Base-by-base conservation (phyloP, 2,797 vertebrate genomes). In the Ptychadena robeensis region DNA sequence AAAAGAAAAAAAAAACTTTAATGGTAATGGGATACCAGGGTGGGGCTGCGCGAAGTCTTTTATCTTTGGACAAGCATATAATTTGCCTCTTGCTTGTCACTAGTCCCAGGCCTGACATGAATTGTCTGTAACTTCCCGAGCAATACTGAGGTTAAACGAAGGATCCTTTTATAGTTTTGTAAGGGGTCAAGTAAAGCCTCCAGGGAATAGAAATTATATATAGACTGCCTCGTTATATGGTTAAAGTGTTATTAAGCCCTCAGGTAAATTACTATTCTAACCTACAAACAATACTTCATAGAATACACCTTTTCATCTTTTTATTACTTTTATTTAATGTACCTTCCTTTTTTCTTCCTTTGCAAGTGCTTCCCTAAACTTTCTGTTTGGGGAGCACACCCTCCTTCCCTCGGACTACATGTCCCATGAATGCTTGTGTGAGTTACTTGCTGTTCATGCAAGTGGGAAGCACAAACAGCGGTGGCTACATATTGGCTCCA, bases 21-120 rank as follows among this genome's bases (percentile, higher is more conserved):
- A 68, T 79, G 44, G 11, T 74, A 75, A 79, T 48, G 31, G 76
- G 76, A 68, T 74, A 28, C 34, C 61, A 63, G 82, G 76, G 82
- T 84, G 82, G 28, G 70, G 76, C 40, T 30, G 53, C 5, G 22
- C 31, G 69, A 69, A 76, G 66, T 28, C 82, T 83, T 83, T 83
- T 44, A 83, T 83, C 68, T 83, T 25, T n/a, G 30, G 35, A 69
- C 70, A 84, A 34, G 40, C 70, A 22, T 79, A 68, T 67, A 27
- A 79, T 79, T 83, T 79, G 64, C 31, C 67, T 78, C 59, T 40
- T 25, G 59, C 53, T 67, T 67, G 31, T 79, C 59, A 30, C 69
- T 67, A 22, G 31, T 38, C 6, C 59, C 64, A 67, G 67, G 22
- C 40, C 34, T 11, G 1, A 65, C n/a, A 40, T 68, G 44, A 57